These are phyloP conservation scores for Girardinus metallicus DNA, from an alignment of 2,797 vertebrate species.

Conservation along the genomic window DNA sequence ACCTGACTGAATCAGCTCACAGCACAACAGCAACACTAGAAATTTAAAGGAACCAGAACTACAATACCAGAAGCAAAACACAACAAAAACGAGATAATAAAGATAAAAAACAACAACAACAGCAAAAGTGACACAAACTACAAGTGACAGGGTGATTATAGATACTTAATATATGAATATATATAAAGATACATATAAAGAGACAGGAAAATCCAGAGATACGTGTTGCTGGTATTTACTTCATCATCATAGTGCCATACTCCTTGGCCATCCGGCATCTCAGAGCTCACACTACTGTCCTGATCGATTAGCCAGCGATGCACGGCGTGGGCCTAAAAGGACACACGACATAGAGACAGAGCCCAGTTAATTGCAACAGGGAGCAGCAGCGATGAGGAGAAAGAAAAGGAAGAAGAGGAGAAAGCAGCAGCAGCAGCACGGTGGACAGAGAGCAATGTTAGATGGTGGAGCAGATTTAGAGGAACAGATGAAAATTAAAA, in stretches of 20 bases:
- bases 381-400: slow-evolving; percentile 55
- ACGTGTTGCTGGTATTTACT: slow-evolving; percentile 89
- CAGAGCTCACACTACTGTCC: slow-evolving; percentile 90
- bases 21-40: slow-evolving; percentile 81
- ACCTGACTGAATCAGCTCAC: slow-evolving; percentile 78
- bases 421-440: slow-evolving; percentile 21
- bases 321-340: slow-evolving; percentile 86
- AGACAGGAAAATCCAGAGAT: slow-evolving; percentile 80
- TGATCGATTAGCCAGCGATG: slow-evolving; percentile 90
- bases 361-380: slow-evolving; percentile 81
- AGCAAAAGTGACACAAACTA: slow-evolving; percentile 79
- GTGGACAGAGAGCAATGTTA: slow-evolving; percentile 54
- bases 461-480: slow-evolving; percentile 53
- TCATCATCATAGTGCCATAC: slow-evolving; percentile 89
- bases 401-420: slow-evolving; percentile 40
- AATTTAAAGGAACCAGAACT: slow-evolving; percentile 80
- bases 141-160: slow-evolving; percentile 79
- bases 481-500: slow-evolving; percentile 61
- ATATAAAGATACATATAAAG: slow-evolving; percentile 68
- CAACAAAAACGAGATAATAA: slow-evolving; percentile 65
- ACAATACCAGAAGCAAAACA: slow-evolving; percentile 79
- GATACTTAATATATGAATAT: slow-evolving; percentile 73
- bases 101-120: slow-evolving; percentile 76
- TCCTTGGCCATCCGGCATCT: slow-evolving; percentile 87
- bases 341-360: slow-evolving; percentile 88